Conservation (phyloP, 2,797 vertebrate species). For the Melanotaenia nigrans region DNA sequence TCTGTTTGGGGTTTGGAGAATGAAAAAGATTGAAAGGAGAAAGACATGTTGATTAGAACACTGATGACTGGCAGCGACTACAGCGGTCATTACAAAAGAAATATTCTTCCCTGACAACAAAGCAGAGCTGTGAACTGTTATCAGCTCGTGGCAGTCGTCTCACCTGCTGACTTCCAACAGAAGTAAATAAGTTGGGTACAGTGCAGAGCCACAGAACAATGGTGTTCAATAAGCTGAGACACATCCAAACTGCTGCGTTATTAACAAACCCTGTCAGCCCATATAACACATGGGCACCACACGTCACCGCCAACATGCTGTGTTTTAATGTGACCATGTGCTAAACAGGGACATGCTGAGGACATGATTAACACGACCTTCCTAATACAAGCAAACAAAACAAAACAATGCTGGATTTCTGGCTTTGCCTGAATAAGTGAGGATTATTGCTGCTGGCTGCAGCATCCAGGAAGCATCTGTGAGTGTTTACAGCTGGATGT, state of each 20-base stretch:
- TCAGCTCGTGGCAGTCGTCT: background rate
- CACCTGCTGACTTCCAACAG: background rate
- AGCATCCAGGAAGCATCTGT: constrained; percentile 45
- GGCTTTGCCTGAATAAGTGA: constrained; percentile 30
- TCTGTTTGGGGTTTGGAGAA: constrained; percentile 76
- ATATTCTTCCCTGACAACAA: background rate
- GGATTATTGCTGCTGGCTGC: constrained; percentile 55
- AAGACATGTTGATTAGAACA: background rate
- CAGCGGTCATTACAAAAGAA: background rate
- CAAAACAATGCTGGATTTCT: constrained; percentile 40
- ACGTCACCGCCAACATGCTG: too few species aligned
- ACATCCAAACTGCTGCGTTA: too few species aligned
- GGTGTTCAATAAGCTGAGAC: too few species aligned
- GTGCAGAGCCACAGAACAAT: too few species aligned
- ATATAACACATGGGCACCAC: too few species aligned
- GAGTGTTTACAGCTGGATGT: constrained; percentile 47
- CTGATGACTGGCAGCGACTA: background rate
- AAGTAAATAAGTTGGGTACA: too few species aligned
- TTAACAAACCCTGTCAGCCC: constrained; percentile 10
- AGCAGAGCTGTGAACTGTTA: too few species aligned
- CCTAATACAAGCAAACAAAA: constrained; percentile 6
- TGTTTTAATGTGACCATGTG: too few species aligned
- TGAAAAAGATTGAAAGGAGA: too few species aligned
- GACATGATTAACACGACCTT: constrained; percentile 36
- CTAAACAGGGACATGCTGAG: background rate